Base-by-base conservation (phyloP, 2,113 vertebrate species). In the Nymphicus hollandicus region DNA sequence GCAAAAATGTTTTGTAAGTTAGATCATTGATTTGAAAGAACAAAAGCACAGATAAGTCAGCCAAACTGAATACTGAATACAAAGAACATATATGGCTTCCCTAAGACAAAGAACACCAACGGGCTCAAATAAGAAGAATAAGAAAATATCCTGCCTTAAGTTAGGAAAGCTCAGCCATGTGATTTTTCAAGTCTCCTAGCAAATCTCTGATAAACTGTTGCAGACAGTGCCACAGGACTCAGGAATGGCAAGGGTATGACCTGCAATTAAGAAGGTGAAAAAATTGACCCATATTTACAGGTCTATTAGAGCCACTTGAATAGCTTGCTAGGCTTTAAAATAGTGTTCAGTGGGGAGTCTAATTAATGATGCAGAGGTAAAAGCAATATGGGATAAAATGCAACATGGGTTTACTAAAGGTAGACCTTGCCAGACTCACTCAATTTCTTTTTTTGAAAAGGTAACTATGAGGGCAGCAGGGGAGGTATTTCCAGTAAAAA, bases 301-400 rank as follows among this genome's bases (percentile, higher is more conserved):
- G 46, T 74, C 91, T 90, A 86, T 96, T 97, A 94, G 86, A 96
- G 80, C 16, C 92, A 92, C 80, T 86, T 93, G 80, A 86, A 43
- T 88, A 81, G 60, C 68, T 95, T 83, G n/a, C 91, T 88, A 90
- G 64, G 82, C 53, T 95, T 92, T 90, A 90, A 95, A 92, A 74
- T 37, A 86, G 46, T 12, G 1, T 82, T 93, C 96, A 88, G 76
- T 90, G 60, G 94, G 96, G 95, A 96, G 37, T 46, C 86, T 96
- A 92, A 97, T 95, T 96, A 97, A 97, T 91, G 94, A 95, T 95
- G 96, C 95, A 95, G 72, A 92, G 91, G 92, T 96, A 94, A 90
- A 94, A 96, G 90, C 92, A 96, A 92, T 96, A 96, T 60, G 82
- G 88, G 82, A 95, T 95, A 95, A 96, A 92, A 93, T 88, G 91